Percentiles rank a stretch among this genome's conserved stretches.
Evolutionary conservation across 2,888 invertebrate genomes (phyloP).

Genomic region (Tortrix viridana): DNA sequence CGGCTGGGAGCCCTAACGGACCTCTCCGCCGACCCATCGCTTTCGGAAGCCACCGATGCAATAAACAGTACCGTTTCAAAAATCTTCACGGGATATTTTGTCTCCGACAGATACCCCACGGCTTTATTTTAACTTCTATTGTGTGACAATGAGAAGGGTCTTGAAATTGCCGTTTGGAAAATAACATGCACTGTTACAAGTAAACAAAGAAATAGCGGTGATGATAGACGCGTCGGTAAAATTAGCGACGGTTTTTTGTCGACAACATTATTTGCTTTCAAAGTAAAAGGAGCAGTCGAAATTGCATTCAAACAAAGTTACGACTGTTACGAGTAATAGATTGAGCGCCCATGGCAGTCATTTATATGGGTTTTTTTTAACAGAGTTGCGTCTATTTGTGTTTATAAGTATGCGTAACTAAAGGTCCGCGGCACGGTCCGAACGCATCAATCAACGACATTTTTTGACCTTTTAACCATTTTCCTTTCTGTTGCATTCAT

Average conservation of each 20-base stretch:
- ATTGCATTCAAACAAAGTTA: constrained; percentile 36
- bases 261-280: constrained; percentile 11
- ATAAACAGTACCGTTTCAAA: constrained; percentile 37
- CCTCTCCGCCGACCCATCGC: constrained; percentile 35
- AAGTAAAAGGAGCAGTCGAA: constrained; percentile 17
- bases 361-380: too few species aligned
- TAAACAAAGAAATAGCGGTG: constrained; percentile 46
- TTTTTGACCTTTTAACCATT: constrained; percentile 45
- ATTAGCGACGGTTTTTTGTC: constrained; percentile 23
- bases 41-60: constrained; percentile 40
- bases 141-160: constrained; percentile 42
- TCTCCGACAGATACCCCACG: constrained; percentile 48
- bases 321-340: too few species aligned
- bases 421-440: constrained; percentile 40
- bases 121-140: constrained; percentile 47
- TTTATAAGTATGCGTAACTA: constrained; percentile 45
- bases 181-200: constrained; percentile 41
- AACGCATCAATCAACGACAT: constrained; percentile 53
- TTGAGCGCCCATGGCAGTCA: constrained; percentile 3
- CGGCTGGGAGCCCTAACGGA: constrained; percentile 44
- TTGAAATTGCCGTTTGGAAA: constrained; percentile 36
- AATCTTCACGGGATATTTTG: constrained; percentile 49
- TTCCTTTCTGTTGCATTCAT: constrained; percentile 41
- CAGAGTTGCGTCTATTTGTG: constrained; percentile 41
- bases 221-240: constrained; percentile 33